Conservation (phyloP, 2,797 vertebrate species). For the Diceros bicornis region DNA sequence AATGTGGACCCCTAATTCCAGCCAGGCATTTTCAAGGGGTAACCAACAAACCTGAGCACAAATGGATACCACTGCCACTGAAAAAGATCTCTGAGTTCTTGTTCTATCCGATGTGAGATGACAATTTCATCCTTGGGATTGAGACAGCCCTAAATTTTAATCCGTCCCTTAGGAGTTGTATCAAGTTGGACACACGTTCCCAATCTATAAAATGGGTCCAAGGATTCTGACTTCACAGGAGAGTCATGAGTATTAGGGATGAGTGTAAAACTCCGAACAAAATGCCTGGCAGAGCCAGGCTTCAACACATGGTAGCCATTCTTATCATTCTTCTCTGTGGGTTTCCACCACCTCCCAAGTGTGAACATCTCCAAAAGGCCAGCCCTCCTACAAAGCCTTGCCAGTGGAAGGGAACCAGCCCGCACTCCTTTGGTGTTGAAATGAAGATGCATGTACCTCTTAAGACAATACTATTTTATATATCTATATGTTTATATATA, state of each 20-base stretch:
- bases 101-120: background rate
- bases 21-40: background rate
- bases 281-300: background rate
- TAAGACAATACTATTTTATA: background rate
- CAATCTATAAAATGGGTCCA: background rate
- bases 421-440: background rate
- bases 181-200: background rate
- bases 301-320: background rate
- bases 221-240: background rate
- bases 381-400: background rate
- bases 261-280: background rate
- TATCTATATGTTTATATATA: background rate
- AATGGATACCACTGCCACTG: background rate
- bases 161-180: background rate
- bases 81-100: background rate
- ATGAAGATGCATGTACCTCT: background rate
- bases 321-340: background rate
- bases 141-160: background rate
- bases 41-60: background rate
- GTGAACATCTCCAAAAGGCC: background rate
- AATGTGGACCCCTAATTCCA: background rate
- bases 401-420: background rate
- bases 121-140: background rate
- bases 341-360: background rate
- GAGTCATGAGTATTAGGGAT: background rate